phyloP scores from a whole-genome alignment of 2,888 invertebrate genomes.

The Ceramica pisi region DNA sequence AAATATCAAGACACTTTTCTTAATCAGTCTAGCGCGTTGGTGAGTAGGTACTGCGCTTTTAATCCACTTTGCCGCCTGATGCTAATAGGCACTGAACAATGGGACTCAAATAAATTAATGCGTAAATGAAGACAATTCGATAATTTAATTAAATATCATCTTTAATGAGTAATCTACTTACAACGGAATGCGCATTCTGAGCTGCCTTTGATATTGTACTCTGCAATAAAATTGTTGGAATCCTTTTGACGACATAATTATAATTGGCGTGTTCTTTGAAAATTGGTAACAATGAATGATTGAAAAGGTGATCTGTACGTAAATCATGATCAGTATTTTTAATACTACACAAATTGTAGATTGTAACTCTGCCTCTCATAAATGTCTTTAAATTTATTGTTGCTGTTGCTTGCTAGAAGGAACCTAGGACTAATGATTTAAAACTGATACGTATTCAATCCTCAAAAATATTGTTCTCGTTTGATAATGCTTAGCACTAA shows the following conservation, averaged over 20 bases:
- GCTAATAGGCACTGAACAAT: neutral
- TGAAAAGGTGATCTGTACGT: neutral
- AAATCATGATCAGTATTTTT: neutral
- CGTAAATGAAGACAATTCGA: slow-evolving; percentile 1
- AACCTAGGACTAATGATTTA: too few species aligned
- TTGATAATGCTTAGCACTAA: too few species aligned
- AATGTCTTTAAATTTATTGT: too few species aligned
- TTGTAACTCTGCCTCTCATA: neutral
- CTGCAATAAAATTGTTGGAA: neutral
- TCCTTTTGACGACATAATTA: neutral
- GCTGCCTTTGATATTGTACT: neutral
- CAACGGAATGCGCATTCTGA: slow-evolving; percentile 8
- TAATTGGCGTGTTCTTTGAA: neutral
- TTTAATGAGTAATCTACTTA: slow-evolving; percentile 3
- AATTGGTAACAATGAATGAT: neutral
- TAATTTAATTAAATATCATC: slow-evolving; percentile 5
- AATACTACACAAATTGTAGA: neutral
- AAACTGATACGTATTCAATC: too few species aligned
- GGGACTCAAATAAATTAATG: neutral
- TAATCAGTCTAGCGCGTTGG: neutral
- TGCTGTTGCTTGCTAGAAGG: too few species aligned
- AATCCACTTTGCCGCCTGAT: neutral
- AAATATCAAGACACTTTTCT: neutral
- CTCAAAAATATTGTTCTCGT: too few species aligned
- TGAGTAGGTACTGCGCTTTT: neutral